These are phyloP conservation scores for Eulemur coronatus DNA, from an alignment of 2,797 vertebrate genomes.

Conservation along the genomic window DNA sequence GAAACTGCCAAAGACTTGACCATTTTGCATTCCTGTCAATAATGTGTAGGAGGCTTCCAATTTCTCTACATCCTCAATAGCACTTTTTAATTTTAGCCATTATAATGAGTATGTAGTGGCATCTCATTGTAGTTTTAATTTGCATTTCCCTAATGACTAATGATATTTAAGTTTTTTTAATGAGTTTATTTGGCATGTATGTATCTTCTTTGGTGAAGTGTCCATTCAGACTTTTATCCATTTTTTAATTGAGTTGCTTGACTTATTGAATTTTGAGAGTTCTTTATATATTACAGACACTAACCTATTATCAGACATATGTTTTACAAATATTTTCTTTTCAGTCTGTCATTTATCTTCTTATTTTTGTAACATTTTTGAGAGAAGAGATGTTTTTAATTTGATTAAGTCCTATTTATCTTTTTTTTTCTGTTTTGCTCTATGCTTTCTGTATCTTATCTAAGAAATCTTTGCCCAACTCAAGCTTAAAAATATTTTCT, in stretches of 20 bases:
- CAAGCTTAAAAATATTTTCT: slow-evolving; percentile 6
- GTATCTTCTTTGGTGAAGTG: neutral
- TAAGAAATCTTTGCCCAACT: slow-evolving; percentile 1
- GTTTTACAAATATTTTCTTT: neutral
- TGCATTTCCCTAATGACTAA: neutral
- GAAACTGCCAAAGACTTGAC: neutral
- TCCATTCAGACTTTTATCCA: neutral
- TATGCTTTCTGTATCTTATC: neutral
- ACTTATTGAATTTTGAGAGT: neutral
- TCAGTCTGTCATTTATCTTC: neutral
- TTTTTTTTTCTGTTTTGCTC: neutral
- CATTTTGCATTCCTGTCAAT: neutral
- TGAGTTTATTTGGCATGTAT: neutral
- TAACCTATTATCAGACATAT: neutral
- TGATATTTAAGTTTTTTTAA: neutral
- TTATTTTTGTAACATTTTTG: neutral
- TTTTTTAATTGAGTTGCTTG: neutral
- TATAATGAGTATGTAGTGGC: neutral
- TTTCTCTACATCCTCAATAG: neutral
- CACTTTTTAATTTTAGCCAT: neutral
- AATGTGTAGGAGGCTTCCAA: neutral
- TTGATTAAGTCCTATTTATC: neutral
- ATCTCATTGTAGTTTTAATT: neutral
- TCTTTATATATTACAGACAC: neutral
- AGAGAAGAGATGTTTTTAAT: slow-evolving; percentile 21